Conservation (phyloP, 92 coral and sea anemone species). For the Actinernus sp. region DNA sequence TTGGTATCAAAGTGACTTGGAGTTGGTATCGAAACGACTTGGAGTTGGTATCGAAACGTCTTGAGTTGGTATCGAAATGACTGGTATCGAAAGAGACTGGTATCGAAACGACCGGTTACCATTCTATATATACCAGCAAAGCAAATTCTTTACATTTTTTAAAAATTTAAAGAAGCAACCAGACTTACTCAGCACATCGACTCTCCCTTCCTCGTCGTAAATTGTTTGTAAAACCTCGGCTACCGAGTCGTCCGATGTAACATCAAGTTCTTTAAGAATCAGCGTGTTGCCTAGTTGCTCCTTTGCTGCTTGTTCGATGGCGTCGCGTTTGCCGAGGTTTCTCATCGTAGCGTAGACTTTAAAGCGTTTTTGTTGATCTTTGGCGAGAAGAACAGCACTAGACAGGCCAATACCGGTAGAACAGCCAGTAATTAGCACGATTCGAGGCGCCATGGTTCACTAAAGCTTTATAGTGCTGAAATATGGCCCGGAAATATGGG, state of each 20-base stretch:
- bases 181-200: conserved; percentile 88
- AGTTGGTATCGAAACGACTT: too few species aligned
- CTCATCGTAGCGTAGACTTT: conserved; percentile 96
- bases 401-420: conserved; percentile 92
- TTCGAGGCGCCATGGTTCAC: conserved; percentile 69
- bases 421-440: conserved; percentile 91
- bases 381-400: conserved; percentile 85
- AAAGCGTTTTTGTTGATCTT: conserved; percentile 81
- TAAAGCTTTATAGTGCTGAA: too few species aligned
- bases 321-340: conserved; percentile 75
- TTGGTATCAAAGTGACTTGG: too few species aligned
- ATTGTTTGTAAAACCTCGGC: conserved; percentile 72
- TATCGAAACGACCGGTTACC: too few species aligned
- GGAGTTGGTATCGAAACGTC: too few species aligned
- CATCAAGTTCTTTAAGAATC: conserved; percentile 79
- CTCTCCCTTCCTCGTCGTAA: conserved; percentile 66
- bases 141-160: too few species aligned
- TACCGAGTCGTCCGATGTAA: conserved; percentile 89
- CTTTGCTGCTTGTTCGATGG: conserved; percentile 70
- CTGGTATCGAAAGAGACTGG: too few species aligned
- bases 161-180: neutral
- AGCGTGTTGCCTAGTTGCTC: conserved; percentile 77
- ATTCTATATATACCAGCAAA: too few species aligned
- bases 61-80: too few species aligned
- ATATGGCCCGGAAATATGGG: too few species aligned